phyloP scores from a whole-genome alignment of 1,140 invertebrate genomes.

The Trichoplusia ni region DNA sequence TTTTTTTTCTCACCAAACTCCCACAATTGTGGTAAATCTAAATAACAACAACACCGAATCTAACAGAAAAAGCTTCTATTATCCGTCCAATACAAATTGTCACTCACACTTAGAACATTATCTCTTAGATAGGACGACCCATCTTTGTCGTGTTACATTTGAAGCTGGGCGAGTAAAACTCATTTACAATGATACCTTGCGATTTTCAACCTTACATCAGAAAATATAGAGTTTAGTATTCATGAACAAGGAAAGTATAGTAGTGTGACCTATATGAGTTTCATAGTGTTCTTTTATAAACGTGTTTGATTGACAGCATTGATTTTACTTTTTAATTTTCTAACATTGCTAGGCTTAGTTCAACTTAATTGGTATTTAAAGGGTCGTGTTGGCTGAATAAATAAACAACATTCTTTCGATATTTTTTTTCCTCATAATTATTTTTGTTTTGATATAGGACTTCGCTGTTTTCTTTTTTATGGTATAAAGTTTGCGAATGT shows the following conservation, averaged over 20 bases:
- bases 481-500: too few relatives aligned
- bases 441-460: too few relatives aligned
- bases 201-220: neutral
- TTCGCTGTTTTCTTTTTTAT: too few relatives aligned
- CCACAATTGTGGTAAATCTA: neutral
- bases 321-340: conserved; percentile 9
- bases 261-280: conserved; percentile 24
- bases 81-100: conserved; percentile 29
- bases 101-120: conserved; percentile 24
- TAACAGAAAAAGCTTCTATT: conserved; percentile 22
- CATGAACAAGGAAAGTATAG: neutral
- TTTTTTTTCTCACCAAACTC: too few relatives aligned
- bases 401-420: too few relatives aligned
- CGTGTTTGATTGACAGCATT: conserved; percentile 17
- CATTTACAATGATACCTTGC: neutral
- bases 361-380: neutral
- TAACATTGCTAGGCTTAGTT: neutral
- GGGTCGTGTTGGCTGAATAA: too few relatives aligned
- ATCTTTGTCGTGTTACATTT: conserved; percentile 17
- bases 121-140: neutral
- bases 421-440: too few relatives aligned
- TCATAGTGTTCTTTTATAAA: conserved; percentile 19
- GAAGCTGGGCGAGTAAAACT: conserved; percentile 12
- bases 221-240: neutral
- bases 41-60: neutral